Evolutionary conservation across 1,140 invertebrate species (phyloP).

Genomic region (Platorchestia sp.): DNA sequence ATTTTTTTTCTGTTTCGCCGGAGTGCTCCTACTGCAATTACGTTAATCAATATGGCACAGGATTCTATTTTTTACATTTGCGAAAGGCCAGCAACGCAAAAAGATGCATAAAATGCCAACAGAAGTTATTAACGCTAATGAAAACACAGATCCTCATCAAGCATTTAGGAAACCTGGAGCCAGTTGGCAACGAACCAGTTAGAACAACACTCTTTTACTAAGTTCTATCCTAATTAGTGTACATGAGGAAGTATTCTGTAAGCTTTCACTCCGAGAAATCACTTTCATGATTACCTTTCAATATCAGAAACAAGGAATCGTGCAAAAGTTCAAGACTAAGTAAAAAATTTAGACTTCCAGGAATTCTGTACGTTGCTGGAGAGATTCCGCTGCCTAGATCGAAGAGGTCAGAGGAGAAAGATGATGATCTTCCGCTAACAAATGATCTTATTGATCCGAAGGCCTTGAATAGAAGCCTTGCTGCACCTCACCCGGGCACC

Average conservation of each 20-base stretch:
- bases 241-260: neutral
- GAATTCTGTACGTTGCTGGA: neutral
- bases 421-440: slow-evolving; percentile 29
- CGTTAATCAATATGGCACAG: too few relatives aligned
- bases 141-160: too few relatives aligned
- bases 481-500: neutral
- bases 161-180: too few relatives aligned
- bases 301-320: neutral
- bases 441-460: slow-evolving; percentile 10
- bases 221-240: neutral
- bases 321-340: neutral
- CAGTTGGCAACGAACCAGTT: too few relatives aligned
- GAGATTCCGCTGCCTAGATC: neutral
- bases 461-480: neutral
- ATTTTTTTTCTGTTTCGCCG: too few relatives aligned
- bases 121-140: too few relatives aligned
- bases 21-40: too few relatives aligned
- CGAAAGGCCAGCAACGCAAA: too few relatives aligned
- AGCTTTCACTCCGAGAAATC: neutral
- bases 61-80: too few relatives aligned
- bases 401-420: slow-evolving; percentile 29
- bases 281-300: neutral
- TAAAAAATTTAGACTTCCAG: neutral
- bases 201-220: too few relatives aligned
- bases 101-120: too few relatives aligned